Conservation (phyloP, 2,797 vertebrate species). For the Simalia tracyae region DNA sequence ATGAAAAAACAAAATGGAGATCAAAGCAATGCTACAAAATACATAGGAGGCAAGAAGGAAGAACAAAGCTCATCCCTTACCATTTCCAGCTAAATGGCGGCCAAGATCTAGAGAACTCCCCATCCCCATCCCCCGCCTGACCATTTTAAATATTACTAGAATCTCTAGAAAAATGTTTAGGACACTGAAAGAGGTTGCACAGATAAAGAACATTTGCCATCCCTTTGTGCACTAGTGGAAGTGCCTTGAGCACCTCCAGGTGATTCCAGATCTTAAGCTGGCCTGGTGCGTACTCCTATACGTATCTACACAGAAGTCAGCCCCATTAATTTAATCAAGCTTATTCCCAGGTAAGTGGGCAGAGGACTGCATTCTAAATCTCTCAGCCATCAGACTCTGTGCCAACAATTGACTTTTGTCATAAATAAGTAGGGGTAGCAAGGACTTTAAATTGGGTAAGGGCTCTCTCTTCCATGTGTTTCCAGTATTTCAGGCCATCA, state of each 20-base stretch:
- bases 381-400: not conserved
- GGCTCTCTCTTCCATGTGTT: constrained; percentile 34
- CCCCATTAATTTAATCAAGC: not conserved
- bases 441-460: constrained; percentile 30
- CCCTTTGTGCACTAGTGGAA: not conserved
- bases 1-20: constrained; percentile 10
- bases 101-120: not conserved
- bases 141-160: not conserved
- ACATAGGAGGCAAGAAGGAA: not conserved
- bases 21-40: constrained; percentile 33
- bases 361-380: not conserved
- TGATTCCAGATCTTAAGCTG: not conserved
- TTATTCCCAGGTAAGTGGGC: not conserved
- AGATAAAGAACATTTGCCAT: not conserved
- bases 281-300: not conserved
- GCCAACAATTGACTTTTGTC: constrained; percentile 12
- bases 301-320: not conserved
- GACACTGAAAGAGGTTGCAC: not conserved
- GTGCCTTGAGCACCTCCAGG: not conserved
- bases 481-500: constrained; percentile 38
- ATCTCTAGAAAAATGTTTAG: not conserved
- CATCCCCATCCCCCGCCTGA: not conserved
- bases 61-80: not conserved
- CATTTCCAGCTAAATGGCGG: not conserved
- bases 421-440: constrained; percentile 62